These are phyloP conservation scores for Heteronetta atricapilla DNA, from an alignment of 2,113 vertebrate genomes.

Conservation along the genomic window DNA sequence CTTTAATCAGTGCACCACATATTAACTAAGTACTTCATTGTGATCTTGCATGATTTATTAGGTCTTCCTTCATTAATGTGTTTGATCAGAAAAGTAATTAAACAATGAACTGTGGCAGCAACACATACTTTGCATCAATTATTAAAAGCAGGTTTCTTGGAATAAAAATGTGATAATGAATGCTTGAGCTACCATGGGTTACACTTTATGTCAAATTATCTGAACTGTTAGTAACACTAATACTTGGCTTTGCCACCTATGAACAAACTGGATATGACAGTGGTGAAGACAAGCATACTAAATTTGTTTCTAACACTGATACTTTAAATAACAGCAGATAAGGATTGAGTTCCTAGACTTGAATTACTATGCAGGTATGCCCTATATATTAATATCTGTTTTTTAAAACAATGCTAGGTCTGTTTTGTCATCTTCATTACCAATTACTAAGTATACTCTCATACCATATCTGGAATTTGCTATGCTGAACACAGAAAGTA, in stretches of 20 bases:
- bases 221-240: conserved; percentile 51
- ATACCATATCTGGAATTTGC: fast-evolving
- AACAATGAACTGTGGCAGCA: conserved; percentile 68
- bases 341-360: neutral
- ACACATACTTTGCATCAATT: conserved; percentile 68
- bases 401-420: neutral
- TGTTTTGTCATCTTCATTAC: neutral
- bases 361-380: neutral
- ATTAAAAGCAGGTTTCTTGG: conserved; percentile 70
- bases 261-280: conserved; percentile 8
- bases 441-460: neutral
- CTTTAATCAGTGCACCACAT: conserved; percentile 73
- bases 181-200: conserved; percentile 31
- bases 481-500: neutral
- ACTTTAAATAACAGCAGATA: neutral
- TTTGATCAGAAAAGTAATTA: conserved; percentile 84
- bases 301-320: conserved; percentile 19
- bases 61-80: conserved; percentile 72
- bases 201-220: conserved; percentile 45
- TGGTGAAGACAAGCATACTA: neutral
- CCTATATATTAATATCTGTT: neutral
- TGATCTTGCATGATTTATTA: conserved; percentile 75
- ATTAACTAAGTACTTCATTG: conserved; percentile 74
- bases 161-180: conserved; percentile 63
- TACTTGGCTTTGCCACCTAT: conserved; percentile 21